A percentile compares a stretch with the other conserved stretches of the same genome.
Evolutionary conservation across 2,888 invertebrate species (phyloP).

Genomic region (Agriotes lineatus): DNA sequence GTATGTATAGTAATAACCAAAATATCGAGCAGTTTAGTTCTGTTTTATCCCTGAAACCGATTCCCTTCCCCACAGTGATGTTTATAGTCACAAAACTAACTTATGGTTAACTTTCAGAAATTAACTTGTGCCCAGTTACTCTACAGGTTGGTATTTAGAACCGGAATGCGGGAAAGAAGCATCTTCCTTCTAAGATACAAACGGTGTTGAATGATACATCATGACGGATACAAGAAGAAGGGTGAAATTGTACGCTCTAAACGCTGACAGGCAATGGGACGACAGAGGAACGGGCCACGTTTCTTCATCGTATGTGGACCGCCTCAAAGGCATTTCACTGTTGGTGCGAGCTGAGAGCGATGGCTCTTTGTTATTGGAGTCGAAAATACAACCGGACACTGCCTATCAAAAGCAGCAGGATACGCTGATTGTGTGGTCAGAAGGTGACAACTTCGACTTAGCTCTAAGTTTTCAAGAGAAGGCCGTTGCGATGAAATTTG

Average conservation of each 20-base stretch:
- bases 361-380: slow-evolving; percentile 94
- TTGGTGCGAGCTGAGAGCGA: slow-evolving; percentile 97
- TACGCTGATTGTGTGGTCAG: slow-evolving; percentile 99
- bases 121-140: slow-evolving; percentile 17
- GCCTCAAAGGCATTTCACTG: slow-evolving; percentile 94
- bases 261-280: slow-evolving; percentile 99
- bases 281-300: slow-evolving; percentile 99
- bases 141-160: slow-evolving; percentile 51
- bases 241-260: slow-evolving; percentile 99
- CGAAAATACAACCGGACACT: slow-evolving; percentile 97
- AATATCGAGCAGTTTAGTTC: not conserved
- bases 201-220: slow-evolving; percentile 60
- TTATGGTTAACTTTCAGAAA: slow-evolving; percentile 10
- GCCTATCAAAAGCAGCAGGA: slow-evolving; percentile 99
- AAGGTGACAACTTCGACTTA: slow-evolving; percentile 98
- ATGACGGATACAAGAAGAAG: slow-evolving; percentile 94
- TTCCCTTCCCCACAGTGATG: not conserved
- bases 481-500: slow-evolving; percentile 99
- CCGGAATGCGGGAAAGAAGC: slow-evolving; percentile 64
- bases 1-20: slow-evolving; percentile 45
- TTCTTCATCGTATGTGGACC: slow-evolving; percentile 94
- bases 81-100: not conserved
- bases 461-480: slow-evolving; percentile 99
- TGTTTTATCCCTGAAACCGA: not conserved
- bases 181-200: slow-evolving; percentile 29